Evolutionary conservation across 2,888 invertebrate genomes (phyloP).

Genomic region (Eumacrocentrus americanus): DNA sequence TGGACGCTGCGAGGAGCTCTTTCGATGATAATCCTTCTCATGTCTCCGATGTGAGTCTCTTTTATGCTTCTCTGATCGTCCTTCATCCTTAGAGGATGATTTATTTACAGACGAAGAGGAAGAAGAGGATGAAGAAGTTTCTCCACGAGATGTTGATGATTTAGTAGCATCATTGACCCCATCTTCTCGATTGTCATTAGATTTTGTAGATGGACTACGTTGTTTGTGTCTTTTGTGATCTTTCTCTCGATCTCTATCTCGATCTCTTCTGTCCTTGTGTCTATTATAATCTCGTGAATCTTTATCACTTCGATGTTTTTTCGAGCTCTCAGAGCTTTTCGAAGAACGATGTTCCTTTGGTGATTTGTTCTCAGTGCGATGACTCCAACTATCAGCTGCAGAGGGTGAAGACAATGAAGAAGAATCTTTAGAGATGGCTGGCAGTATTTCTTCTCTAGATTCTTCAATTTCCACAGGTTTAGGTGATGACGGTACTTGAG

Average conservation of each 20-base stretch:
- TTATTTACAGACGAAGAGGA: conserved; percentile 18
- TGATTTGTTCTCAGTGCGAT: conserved; percentile 42
- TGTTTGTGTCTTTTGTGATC: conserved; percentile 42
- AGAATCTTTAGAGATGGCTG: conserved; percentile 22
- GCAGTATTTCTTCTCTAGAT: conserved; percentile 13
- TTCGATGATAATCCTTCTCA: conserved; percentile 40
- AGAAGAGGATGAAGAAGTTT: conserved; percentile 8
- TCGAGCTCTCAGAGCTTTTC: conserved; percentile 1
- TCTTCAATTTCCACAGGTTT: conserved; percentile 18
- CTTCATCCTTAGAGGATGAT: conserved; percentile 19
- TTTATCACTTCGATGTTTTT: conserved; percentile 20
- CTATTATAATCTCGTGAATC: conserved; percentile 33
- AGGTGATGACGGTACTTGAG: not conserved
- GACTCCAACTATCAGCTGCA: conserved; percentile 3
- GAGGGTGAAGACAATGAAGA: conserved; percentile 1
- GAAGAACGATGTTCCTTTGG: conserved; percentile 29
- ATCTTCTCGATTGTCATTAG: conserved; percentile 32
- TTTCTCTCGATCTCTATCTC: conserved; percentile 43
- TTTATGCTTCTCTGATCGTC: conserved; percentile 28
- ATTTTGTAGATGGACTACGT: conserved; percentile 1
- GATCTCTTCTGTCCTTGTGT: conserved; percentile 45
- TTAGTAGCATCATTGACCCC: conserved; percentile 8
- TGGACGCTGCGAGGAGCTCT: conserved; percentile 40
- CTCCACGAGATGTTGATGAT: not conserved
- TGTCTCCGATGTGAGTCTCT: conserved; percentile 31